A percentile compares a stretch with the other conserved stretches of the same genome.
These are phyloP conservation scores for Ctenoplectra terminalis DNA, from an alignment of 1,140 invertebrate genomes.

Conservation along the genomic window DNA sequence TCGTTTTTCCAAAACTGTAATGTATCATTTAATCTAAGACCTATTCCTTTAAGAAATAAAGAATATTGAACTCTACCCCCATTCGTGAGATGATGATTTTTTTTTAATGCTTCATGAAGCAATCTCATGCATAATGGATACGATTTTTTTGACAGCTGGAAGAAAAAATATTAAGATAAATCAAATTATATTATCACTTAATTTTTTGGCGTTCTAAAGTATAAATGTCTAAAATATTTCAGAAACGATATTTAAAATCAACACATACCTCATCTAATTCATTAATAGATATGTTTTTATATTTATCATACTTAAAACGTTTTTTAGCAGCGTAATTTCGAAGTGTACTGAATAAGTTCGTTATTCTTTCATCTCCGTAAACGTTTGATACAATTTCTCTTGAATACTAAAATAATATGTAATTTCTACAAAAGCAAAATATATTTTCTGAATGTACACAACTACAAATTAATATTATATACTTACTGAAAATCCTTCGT, in stretches of 20 bases:
- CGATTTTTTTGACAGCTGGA: constrained; percentile 88
- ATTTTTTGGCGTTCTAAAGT: neutral
- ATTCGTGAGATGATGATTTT: constrained; percentile 95
- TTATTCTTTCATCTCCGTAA: constrained; percentile 88
- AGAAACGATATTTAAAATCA: constrained; percentile 11
- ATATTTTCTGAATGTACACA: neutral
- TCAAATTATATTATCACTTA: neutral
- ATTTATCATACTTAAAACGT: constrained; percentile 89
- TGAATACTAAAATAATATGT: constrained; percentile 61
- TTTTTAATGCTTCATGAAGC: constrained; percentile 90
- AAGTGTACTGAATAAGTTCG: constrained; percentile 20
- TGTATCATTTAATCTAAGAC: constrained; percentile 92
- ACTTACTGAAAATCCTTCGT: constrained; percentile 88
- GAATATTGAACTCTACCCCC: constrained; percentile 95
- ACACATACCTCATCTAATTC: constrained; percentile 83
- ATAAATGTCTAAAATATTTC: neutral
- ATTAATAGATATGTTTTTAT: constrained; percentile 89
- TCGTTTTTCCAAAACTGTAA: constrained; percentile 95
- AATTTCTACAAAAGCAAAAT: constrained; percentile 17
- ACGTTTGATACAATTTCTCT: constrained; percentile 68
- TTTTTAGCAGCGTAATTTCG: constrained; percentile 62
- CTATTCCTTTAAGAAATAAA: constrained; percentile 97
- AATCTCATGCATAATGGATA: constrained; percentile 97
- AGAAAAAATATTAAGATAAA: neutral
- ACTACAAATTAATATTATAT: constrained; percentile 33